Percentiles rank a stretch among this genome's conserved stretches.
Conservation (phyloP, 2,113 vertebrate species). For the Ammodramus savannarum region DNA sequence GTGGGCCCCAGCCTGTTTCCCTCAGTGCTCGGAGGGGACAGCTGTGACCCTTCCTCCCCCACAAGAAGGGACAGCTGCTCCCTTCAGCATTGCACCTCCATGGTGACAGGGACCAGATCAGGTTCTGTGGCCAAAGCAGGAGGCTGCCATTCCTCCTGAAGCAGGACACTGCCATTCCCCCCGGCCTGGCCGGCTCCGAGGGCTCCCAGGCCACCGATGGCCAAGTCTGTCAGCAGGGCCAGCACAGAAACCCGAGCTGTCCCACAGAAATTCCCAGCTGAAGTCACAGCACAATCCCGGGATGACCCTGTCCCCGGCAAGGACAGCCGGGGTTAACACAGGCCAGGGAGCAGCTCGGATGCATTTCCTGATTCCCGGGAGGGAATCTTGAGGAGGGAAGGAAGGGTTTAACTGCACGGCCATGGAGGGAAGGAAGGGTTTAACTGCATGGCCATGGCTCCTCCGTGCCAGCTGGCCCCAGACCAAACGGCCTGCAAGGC, state of each 20-base stretch:
- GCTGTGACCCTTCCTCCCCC: not conserved
- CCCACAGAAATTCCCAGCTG: not conserved
- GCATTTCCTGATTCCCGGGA: not conserved
- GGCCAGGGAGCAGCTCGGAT: not conserved
- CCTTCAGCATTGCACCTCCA: not conserved
- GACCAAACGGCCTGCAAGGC: not conserved
- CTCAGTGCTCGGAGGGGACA: rapidly evolving
- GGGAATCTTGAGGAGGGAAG: not conserved
- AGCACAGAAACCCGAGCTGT: not conserved
- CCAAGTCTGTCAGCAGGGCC: not conserved
- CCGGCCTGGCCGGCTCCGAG: not conserved
- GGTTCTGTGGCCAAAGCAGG: not conserved
- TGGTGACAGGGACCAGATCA: not conserved
- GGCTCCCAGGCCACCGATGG: rapidly evolving
- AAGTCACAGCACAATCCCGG: not conserved
- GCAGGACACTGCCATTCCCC: not conserved
- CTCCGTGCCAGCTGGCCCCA: not conserved
- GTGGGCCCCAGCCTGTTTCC: not conserved
- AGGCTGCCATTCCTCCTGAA: not conserved
- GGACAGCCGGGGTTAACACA: not conserved
- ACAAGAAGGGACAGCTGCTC: not conserved
- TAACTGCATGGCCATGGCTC: not conserved
- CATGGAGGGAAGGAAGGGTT: not conserved
- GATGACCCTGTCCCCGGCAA: not conserved
- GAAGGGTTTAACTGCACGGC: not conserved